Conservation (phyloP, 2,797 vertebrate species). For the Cetoscarus ocellatus region DNA sequence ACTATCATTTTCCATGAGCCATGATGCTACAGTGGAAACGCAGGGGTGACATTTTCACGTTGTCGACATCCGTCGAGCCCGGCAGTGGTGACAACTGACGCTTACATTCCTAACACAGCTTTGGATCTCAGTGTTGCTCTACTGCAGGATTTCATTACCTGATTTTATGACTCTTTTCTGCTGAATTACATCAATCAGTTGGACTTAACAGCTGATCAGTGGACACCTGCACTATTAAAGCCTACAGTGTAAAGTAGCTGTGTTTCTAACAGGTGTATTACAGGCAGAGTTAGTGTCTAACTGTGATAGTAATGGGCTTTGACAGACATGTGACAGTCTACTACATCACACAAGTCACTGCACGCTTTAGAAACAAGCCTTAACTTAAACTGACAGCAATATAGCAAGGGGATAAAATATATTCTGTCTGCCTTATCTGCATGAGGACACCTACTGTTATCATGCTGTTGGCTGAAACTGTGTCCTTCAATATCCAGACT, state of each 20-base stretch:
- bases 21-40: constrained; percentile 20
- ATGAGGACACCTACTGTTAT: constrained; percentile 28
- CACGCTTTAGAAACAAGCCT: constrained; percentile 1
- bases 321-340: constrained; percentile 22
- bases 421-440: constrained; percentile 1
- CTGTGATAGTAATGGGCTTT: background rate
- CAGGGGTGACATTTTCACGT: constrained; percentile 17
- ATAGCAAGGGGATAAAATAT: background rate
- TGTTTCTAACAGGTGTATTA: background rate
- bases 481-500: constrained; percentile 32
- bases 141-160: background rate
- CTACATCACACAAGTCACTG: constrained; percentile 6
- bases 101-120: constrained; percentile 29
- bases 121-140: background rate
- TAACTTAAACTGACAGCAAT: constrained; percentile 24
- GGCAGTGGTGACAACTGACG: constrained; percentile 36
- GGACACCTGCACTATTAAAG: background rate
- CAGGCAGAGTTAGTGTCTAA: background rate
- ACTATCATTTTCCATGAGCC: constrained; percentile 14
- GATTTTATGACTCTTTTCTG: background rate
- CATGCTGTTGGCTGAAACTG: constrained; percentile 14
- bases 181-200: constrained; percentile 9
- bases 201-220: constrained; percentile 1
- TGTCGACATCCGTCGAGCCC: constrained; percentile 43
- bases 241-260: background rate